These are phyloP conservation scores for Tamias sibiricus DNA, from an alignment of 2,113 vertebrate genomes.

Conservation along the genomic window DNA sequence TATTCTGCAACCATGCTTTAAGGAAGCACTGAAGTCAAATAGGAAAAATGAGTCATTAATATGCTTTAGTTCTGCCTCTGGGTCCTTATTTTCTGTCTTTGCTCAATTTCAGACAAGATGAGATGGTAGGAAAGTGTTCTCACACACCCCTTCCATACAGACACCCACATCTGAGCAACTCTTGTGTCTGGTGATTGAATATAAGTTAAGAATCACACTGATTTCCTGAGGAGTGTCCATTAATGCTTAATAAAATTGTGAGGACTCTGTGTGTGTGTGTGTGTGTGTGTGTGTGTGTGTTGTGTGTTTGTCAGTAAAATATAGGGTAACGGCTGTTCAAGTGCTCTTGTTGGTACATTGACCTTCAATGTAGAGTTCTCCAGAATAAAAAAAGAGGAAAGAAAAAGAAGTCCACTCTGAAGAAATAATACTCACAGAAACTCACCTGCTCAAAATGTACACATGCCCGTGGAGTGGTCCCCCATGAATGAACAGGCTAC, in stretches of 20 bases:
- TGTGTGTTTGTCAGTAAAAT: conserved; percentile 70
- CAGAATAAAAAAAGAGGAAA: background rate
- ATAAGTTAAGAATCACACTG: conserved; percentile 73
- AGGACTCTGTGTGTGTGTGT: conserved; percentile 9
- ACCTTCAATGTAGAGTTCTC: conserved; percentile 70
- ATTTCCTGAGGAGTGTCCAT: conserved; percentile 28
- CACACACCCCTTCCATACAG: background rate
- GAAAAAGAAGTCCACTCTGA: background rate
- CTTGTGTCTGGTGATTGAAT: conserved; percentile 70
- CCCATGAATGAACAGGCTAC: fast-evolving
- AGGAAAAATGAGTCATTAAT: background rate
- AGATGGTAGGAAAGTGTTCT: background rate
- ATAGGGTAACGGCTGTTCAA: conserved; percentile 66
- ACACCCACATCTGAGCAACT: conserved; percentile 52
- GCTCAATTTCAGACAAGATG: background rate
- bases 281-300: conserved; percentile 15
- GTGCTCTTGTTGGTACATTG: conserved; percentile 58
- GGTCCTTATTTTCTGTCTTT: background rate
- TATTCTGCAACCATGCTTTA: background rate
- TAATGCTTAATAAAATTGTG: conserved; percentile 74
- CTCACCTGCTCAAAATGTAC: background rate
- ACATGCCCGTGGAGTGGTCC: fast-evolving
- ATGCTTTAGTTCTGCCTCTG: background rate
- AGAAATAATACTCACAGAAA: background rate
- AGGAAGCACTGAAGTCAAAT: background rate